phyloP scores from a whole-genome alignment of 2,113 vertebrate genomes.

The Oreochromis spilurus region DNA sequence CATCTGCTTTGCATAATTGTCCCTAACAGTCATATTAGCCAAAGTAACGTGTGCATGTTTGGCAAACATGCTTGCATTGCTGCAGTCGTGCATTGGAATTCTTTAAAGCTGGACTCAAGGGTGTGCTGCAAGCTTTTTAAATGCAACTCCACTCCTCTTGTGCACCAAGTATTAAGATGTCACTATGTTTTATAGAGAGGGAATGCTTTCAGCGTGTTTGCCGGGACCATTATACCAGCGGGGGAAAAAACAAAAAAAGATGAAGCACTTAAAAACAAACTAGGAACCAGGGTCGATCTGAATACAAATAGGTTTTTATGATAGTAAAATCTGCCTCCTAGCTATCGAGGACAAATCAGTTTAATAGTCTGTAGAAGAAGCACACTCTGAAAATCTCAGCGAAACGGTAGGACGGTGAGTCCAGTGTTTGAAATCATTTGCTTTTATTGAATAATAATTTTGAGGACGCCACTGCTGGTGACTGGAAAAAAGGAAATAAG shows the following conservation, averaged over 20 bases:
- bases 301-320: neutral
- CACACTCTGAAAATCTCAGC: neutral
- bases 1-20: neutral
- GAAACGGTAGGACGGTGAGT: neutral
- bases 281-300: neutral
- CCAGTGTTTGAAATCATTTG: neutral
- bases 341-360: neutral
- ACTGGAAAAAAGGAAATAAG: neutral
- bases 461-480: neutral
- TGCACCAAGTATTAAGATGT: neutral
- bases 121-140: neutral
- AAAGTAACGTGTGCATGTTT: neutral
- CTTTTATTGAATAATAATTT: neutral
- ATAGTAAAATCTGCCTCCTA: neutral
- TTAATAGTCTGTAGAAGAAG: neutral
- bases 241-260: neutral
- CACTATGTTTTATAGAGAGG: neutral
- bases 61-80: neutral
- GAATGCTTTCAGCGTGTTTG: conserved; percentile 8
- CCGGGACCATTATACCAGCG: neutral
- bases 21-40: conserved; percentile 5
- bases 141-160: neutral
- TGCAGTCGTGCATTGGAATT: neutral
- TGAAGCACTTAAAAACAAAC: neutral
- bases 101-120: neutral